Percentiles rank a stretch among this genome's conserved stretches.
phyloP scores from a whole-genome alignment of 2,113 vertebrate species.

The Neolamprologus longior region DNA sequence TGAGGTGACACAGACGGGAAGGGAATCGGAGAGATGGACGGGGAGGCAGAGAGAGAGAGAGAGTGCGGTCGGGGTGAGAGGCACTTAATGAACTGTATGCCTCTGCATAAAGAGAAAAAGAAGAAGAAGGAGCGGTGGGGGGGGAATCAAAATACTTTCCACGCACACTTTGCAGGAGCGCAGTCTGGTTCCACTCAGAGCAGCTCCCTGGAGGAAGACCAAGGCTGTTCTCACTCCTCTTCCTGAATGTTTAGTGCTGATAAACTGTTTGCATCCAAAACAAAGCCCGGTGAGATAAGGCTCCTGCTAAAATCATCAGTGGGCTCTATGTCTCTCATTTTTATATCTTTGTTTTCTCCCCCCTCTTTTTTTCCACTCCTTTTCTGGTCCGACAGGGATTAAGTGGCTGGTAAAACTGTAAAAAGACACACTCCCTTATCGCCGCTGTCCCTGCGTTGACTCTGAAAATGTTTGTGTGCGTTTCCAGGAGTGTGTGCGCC shows the following conservation, averaged over 20 bases:
- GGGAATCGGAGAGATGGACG: not conserved
- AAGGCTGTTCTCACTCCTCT: conserved; percentile 25
- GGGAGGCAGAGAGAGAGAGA: not conserved
- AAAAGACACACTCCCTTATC: conserved; percentile 37
- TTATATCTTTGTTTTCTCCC: conserved; percentile 5
- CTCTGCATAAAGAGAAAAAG: not conserved
- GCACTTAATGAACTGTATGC: conserved; percentile 29
- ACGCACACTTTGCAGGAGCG: conserved; percentile 25
- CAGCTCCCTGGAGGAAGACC: conserved; percentile 43
- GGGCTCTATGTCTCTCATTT: not conserved
- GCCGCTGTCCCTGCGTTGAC: not conserved
- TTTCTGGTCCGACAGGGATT: conserved; percentile 10
- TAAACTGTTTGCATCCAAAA: conserved; percentile 52
- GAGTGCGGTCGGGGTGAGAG: conserved; percentile 20
- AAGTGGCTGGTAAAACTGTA: conserved; percentile 38
- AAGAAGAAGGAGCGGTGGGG: not conserved
- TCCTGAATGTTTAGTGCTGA: conserved; percentile 45
- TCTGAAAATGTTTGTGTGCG: not conserved
- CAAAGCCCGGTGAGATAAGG: conserved; percentile 43
- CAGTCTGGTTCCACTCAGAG: conserved; percentile 57
- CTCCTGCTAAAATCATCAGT: conserved; percentile 32
- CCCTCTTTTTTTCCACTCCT: not conserved
- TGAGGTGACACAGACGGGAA: conserved; percentile 1
- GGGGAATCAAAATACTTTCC: conserved; percentile 36
- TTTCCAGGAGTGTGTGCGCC: not conserved